Base-by-base conservation (phyloP, 2,888 invertebrate species). In the Morpho helenor region DNA sequence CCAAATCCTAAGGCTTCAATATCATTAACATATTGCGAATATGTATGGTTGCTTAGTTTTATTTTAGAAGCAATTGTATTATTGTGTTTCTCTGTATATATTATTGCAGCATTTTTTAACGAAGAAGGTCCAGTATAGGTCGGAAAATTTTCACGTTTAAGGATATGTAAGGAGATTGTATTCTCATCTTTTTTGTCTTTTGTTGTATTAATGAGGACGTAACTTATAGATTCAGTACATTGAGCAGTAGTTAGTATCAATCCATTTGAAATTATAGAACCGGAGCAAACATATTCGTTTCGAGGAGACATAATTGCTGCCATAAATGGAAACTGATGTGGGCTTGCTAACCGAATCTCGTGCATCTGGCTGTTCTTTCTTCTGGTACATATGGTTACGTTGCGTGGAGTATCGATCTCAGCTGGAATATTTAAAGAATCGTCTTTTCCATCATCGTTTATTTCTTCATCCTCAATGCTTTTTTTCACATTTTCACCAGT, bases 1-100 rank as follows among this genome's bases (percentile, higher is more conserved):
- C 89, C 89, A 69, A 77, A 89, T 42, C 89, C 89, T 54, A 88
- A 53, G 49, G 76, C 82, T 75, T 82, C 81, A 42, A 87, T 58
- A 62, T 84, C 86, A 7, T 68, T 39, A 10, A 84, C 54, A 42
- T 57, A 66, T n/a, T 70, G 72, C 8, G 70, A 57, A 59, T 66
- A 74, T 4, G 85, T 83, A 49, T 66, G 76, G 65, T 84, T 85
- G 62, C 86, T 88, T 7, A 88, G 58, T 43, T 56, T 70, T 50
- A 89, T 72, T 74, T 82, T 84, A 5, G 82, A 70, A 46, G 80
- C 84, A 57, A 84, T 57, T 3, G 78, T 73, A 49, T 63, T 76
- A 58, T 87, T 87, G 59, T 77, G 77, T 71, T 82, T 86, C 61
- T 82, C 82, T 5, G 84, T 85, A 61, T 82, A 84, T 52, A 88